These are phyloP conservation scores for Gymnocypris eckloni DNA, from an alignment of 2,797 vertebrate species.

Conservation along the genomic window DNA sequence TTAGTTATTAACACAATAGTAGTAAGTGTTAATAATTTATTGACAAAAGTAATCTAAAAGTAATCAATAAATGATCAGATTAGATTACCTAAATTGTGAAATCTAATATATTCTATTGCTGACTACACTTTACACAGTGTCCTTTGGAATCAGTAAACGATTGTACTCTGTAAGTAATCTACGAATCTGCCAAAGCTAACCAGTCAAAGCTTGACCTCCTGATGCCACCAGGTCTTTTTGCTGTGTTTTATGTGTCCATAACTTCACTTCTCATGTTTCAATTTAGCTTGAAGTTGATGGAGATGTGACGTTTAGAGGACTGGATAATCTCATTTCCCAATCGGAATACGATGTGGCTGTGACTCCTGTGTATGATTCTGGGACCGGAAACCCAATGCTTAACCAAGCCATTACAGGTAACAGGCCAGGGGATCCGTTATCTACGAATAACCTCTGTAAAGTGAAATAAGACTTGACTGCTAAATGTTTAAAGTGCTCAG, in stretches of 20 bases:
- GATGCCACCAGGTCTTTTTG: not conserved
- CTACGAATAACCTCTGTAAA: not conserved
- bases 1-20: not conserved
- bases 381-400: slow-evolving; percentile 78
- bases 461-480: not conserved
- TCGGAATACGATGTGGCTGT: slow-evolving; percentile 88
- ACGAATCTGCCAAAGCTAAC: not conserved
- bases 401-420: slow-evolving; percentile 88
- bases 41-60: not conserved
- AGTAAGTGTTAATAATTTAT: not conserved
- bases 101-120: not conserved
- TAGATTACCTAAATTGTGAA: not conserved
- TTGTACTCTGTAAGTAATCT: not conserved
- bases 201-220: not conserved
- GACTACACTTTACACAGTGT: not conserved
- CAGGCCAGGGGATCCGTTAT: slow-evolving; percentile 15
- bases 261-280: slow-evolving; percentile 23
- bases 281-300: slow-evolving; percentile 88
- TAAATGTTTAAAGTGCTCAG: not conserved
- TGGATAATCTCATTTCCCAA: slow-evolving; percentile 90
- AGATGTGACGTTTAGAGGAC: slow-evolving; percentile 76
- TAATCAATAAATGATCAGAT: not conserved
- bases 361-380: slow-evolving; percentile 88
- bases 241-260: not conserved
- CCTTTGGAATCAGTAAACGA: not conserved